Conservation (phyloP, 2,797 vertebrate species). For the Falco biarmicus region DNA sequence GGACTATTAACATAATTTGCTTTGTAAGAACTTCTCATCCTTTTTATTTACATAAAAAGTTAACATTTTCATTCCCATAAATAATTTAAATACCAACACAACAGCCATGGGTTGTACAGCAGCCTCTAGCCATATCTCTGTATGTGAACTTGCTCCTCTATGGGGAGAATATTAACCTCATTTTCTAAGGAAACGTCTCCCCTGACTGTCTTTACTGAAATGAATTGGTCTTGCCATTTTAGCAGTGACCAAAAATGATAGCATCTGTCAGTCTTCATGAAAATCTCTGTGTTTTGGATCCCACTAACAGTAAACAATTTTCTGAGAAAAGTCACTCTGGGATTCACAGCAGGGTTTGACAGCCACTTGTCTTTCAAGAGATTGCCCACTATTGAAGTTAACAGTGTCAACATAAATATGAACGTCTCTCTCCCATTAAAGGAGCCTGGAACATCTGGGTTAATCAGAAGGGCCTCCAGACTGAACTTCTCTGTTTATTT, state of each 20-base stretch:
- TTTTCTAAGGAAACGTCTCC: constrained; percentile 23
- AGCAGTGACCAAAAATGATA: constrained; percentile 20
- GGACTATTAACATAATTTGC: background rate
- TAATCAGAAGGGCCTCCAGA: background rate
- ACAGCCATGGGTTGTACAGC: background rate
- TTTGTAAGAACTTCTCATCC: background rate
- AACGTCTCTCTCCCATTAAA: background rate
- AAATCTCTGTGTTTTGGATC: constrained; percentile 38
- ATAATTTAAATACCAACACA: background rate
- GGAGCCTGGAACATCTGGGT: background rate
- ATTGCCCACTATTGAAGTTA: constrained; percentile 17
- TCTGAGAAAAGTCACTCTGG: constrained; percentile 28
- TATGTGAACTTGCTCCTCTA: background rate
- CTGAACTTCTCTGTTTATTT: background rate
- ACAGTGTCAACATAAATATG: constrained; percentile 6
- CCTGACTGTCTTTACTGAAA: constrained; percentile 4
- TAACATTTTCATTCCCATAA: background rate
- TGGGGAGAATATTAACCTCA: background rate
- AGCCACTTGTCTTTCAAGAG: constrained; percentile 50
- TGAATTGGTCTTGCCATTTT: background rate
- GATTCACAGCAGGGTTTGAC: constrained; percentile 52
- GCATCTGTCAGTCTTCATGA: constrained; percentile 34
- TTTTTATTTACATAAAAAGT: constrained; percentile 7
- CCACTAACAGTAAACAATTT: constrained; percentile 45
- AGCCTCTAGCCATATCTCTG: background rate